These are phyloP conservation scores for Pseudochromis fuscus DNA, from an alignment of 2,797 vertebrate genomes.

Conservation along the genomic window DNA sequence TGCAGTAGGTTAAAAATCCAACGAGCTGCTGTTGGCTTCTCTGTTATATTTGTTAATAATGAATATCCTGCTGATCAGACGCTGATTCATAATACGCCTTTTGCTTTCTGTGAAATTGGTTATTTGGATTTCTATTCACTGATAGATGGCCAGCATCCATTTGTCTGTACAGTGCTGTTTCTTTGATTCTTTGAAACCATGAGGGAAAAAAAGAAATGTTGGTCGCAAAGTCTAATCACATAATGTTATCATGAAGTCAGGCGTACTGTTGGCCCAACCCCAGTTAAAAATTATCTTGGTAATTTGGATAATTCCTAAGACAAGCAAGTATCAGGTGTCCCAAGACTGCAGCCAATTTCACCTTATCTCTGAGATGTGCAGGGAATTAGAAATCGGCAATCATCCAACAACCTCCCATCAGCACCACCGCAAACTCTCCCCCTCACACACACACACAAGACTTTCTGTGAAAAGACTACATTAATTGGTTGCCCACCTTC, in stretches of 20 bases:
- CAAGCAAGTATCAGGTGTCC: slow-evolving; percentile 51
- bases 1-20: slow-evolving; percentile 10
- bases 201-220: neutral
- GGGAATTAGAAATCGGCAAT: slow-evolving; percentile 61
- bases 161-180: neutral
- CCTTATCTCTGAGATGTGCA: slow-evolving; percentile 48
- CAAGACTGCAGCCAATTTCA: slow-evolving; percentile 40
- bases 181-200: slow-evolving; percentile 2
- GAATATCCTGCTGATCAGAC: slow-evolving; percentile 13
- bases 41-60: neutral
- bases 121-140: neutral
- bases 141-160: neutral
- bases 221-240: slow-evolving; percentile 11
- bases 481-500: slow-evolving; percentile 72
- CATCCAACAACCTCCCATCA: slow-evolving; percentile 41
- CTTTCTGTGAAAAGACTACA: slow-evolving; percentile 45
- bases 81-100: neutral
- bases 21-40: neutral
- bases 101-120: neutral
- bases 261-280: neutral
- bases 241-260: slow-evolving; percentile 14
- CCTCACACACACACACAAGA: slow-evolving; percentile 23
- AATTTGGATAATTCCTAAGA: slow-evolving; percentile 45
- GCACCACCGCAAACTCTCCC: slow-evolving; percentile 16
- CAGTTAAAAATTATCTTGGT: slow-evolving; percentile 23